Evolutionary conservation across 2,113 vertebrate species (phyloP), one percentile per base, ranked within the genome.

Genomic region (Melanerpes aurifrons): DNA sequence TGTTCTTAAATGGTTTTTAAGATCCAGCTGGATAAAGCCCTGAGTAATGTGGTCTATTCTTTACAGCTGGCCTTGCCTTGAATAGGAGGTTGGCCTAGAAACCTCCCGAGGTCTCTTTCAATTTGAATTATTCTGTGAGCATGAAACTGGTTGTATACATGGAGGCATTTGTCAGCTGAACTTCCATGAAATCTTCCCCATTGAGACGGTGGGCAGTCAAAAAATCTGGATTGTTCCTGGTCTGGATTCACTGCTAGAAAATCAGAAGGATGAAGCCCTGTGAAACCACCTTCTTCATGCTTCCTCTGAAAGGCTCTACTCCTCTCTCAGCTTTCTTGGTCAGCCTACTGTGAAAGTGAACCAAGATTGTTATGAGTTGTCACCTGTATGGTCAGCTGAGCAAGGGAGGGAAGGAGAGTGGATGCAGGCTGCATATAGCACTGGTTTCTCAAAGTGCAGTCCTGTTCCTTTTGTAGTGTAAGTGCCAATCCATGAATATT

Each of bases 401-500:
- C 80, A 62, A 53, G 57, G 31, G 63, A 45, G 22, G 56, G 56
- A 67, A 43, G 13, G 70, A 79, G 35, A 20, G 31, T 64, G 15
- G 64, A 9, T 73, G 47, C 59, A 22, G 47, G 32, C 43, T 67
- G 1, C 0, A 0, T 47, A 31, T 24, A n/a, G 73, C 66, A 83
- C 35, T 26, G 29, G 56, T 82, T 94, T 83, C 91, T 95, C 58
- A 48, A 64, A 87, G 71, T 62, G 81, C 15, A 9, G 9, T 82
- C 32, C 37, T 82, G 26, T 4, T 66, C 50, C 28, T 86, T 74
- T 91, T 96, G 88, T 86, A 87, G 87, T 0, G 0, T 43, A 78
- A 88, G 73, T 11, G 12, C 83, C 92, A 88, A 77, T 20, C 43
- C 47, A 62, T 94, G 48, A 95, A 88, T 94, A 54, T 80, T 96